Conservation (phyloP, 2,888 invertebrate genomes). For the Melolontha melolontha region DNA sequence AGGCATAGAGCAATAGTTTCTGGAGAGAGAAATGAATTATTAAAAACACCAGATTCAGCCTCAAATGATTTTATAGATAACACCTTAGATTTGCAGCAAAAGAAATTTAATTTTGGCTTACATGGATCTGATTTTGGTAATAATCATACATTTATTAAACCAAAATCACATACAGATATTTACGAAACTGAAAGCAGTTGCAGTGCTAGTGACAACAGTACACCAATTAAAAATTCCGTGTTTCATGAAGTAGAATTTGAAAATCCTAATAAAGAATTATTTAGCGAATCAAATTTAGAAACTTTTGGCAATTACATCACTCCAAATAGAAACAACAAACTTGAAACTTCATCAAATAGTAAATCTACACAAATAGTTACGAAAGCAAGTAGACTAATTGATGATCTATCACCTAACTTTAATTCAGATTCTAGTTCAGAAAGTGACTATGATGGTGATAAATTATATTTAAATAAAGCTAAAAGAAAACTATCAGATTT, state of each 20-base stretch:
- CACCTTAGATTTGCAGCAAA: conserved; percentile 46
- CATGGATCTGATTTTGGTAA: conserved; percentile 57
- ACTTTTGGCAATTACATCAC: conserved; percentile 59
- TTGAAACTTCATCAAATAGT: not conserved
- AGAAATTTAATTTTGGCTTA: conserved; percentile 57
- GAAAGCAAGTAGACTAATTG: conserved; percentile 5
- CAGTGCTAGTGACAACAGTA: conserved; percentile 54
- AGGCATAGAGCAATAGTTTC: conserved; percentile 1
- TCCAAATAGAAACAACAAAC: conserved; percentile 46
- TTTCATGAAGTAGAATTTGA: conserved; percentile 60
- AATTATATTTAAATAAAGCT: not conserved
- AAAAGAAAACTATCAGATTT: conserved; percentile 17
- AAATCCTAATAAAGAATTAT: conserved; percentile 45
- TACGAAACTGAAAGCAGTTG: conserved; percentile 60
- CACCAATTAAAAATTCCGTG: conserved; percentile 55
- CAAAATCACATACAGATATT: conserved; percentile 49
- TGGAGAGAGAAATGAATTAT: conserved; percentile 45
- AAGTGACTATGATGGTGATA: conserved; percentile 53
- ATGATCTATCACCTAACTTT: conserved; percentile 12
- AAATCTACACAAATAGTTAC: conserved; percentile 35
- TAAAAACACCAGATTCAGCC: conserved; percentile 50
- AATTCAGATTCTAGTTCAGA: conserved; percentile 58
- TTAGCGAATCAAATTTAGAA: conserved; percentile 57
- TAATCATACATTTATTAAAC: conserved; percentile 41
- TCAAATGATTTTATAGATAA: conserved; percentile 58